Base-by-base conservation (phyloP, 2,888 invertebrate species). In the Drosophila lacicola region DNA sequence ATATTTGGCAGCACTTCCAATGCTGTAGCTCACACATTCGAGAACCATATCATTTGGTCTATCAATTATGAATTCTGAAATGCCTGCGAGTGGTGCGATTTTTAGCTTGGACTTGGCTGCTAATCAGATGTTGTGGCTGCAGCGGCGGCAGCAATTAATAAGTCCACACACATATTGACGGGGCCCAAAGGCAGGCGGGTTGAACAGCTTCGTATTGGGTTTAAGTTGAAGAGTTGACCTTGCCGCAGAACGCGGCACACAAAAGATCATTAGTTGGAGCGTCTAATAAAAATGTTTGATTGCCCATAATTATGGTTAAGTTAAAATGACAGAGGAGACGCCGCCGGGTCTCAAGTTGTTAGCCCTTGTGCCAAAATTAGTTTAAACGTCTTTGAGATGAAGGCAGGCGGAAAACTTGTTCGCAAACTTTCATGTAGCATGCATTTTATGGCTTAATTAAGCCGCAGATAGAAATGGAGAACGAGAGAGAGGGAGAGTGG, bases 201-300 rank as follows among this genome's bases (percentile, higher is more conserved):
- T 42, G n/a, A 5, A 19, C 25, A 51, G 50, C 50, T 45, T 14
- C 5, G 46, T 29, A 44, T 73, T 51, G 68, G 14, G 39, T 55
- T 50, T 42, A 37, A 64, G 61, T 42, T 45, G 3, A 19, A n/a
- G 74, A 34, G 9, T 37, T 61, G 76, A 76, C 75, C 75, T 75
- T 75, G 72, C 17, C 55, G 50, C 6, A 46, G 46, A 69, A 17
- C 39, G 47, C 10, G 13, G 25, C 33, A 10, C 66, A 63, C 47
- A 64, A 71, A 76, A 80, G 67, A 82, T 82, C 86, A 76, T 82
- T 82, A 82, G 82, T 70, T 73, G 57, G 51, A 62, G 86, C 76
- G 73, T 44, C 83, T 79, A 82, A 81, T 80, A 80, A 80, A 74
- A 83, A 70, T 66, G 58, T 83, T 83, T 77, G 81, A 86, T 83